Base-by-base conservation (phyloP, 2,797 vertebrate species). In the Psittacula echo region DNA sequence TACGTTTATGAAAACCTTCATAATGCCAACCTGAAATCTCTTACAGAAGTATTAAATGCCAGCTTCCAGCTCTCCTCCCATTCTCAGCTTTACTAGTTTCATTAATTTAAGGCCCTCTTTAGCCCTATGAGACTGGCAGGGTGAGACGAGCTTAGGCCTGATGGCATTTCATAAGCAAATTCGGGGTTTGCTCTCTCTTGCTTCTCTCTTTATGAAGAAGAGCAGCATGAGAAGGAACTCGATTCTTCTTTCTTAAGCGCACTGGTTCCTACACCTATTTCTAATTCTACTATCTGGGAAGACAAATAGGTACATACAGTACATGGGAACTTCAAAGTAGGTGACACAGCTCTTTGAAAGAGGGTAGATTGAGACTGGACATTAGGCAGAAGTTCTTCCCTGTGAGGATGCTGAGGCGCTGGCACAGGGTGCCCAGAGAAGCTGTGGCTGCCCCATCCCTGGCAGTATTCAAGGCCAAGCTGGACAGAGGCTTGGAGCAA, bases 261-360 rank as follows among this genome's bases (percentile, higher is more conserved):
- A 4, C 3, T 21, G 17, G 45, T 68, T 86, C 65, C 82, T 45
- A 9, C 7, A 4, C 8, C 29, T 32, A 3, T 53, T 39, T 62
- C 16, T 64, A 77, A 53, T 48, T 72, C n/a, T 17, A 5, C 11
- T 50, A 14, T 24, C 2, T 3, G 71, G 44, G 64, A 79, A 62
- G n/a, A 64, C 32, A 37, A 44, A 42, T 0, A 10, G 29, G n/a
- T 34, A 71, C 8, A 16, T 9, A 12, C 2, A 32, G 37, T 5
- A 41, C 26, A 13, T 0, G 1, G 54, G 56, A 71, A 37, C n/a
- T 20, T 4, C 0, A 2, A 45, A 61, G 44, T 50, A 50, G 34
- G n/a, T 5, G 53, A 60, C 20, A 45, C 51, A 47, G 41, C 75
- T 29, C 48, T 62, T 44, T 17, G n/a, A 60, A 60, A 60, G 15